These are phyloP conservation scores for Cataglyphis altisquamis DNA, from an alignment of 2,888 invertebrate species.

Conservation along the genomic window DNA sequence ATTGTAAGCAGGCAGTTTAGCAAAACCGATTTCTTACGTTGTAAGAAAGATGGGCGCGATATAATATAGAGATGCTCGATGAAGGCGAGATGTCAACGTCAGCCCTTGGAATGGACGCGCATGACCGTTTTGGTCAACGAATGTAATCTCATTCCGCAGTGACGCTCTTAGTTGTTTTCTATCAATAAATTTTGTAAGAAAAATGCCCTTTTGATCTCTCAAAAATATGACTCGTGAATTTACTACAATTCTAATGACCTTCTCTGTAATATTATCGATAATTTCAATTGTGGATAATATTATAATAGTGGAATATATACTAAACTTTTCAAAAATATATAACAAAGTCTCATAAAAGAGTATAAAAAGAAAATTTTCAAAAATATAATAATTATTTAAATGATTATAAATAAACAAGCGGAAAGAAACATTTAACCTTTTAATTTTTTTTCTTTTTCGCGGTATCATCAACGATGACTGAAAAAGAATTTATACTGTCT, in stretches of 20 bases:
- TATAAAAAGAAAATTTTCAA: neutral
- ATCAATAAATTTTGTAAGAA: neutral
- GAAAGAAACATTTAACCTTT: neutral
- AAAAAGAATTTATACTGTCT: neutral
- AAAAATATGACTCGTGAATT: neutral
- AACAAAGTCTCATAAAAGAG: neutral
- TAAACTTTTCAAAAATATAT: neutral
- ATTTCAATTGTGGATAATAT: neutral
- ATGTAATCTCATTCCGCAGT: conserved; percentile 80
- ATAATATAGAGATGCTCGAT: conserved; percentile 67
- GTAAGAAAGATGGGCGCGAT: conserved; percentile 46
- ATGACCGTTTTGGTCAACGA: conserved; percentile 77
- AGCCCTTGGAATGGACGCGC: conserved; percentile 70
- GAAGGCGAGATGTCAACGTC: conserved; percentile 74
- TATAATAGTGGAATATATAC: neutral
- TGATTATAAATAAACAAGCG: neutral
- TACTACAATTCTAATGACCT: neutral
- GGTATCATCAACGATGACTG: neutral
- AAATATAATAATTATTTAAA: neutral
- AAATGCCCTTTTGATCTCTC: neutral
- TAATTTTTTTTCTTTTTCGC: no score
- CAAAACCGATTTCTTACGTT: conserved; percentile 33
- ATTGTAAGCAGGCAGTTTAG: neutral
- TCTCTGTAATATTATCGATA: neutral
- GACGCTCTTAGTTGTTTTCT: conserved; percentile 68